Percentiles rank a stretch among this genome's conserved stretches.
These are phyloP conservation scores for Pseudotriccus pelzelni DNA, from an alignment of 2,797 vertebrate genomes.

Conservation along the genomic window DNA sequence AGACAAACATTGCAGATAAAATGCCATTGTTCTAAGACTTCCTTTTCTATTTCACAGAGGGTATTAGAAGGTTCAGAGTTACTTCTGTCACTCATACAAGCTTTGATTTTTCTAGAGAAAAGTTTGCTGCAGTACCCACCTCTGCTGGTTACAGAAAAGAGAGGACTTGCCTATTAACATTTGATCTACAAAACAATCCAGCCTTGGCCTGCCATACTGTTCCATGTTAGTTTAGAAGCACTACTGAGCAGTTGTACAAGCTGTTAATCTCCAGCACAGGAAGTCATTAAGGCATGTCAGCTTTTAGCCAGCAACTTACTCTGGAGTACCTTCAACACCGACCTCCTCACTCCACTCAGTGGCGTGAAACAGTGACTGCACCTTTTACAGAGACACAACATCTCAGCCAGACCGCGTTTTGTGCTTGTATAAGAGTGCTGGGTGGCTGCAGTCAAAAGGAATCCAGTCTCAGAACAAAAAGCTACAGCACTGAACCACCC, in stretches of 20 bases:
- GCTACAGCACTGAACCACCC: background rate
- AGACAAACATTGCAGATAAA: slow-evolving; percentile 61
- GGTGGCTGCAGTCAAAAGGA: background rate
- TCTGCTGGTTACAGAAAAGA: background rate
- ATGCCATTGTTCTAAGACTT: slow-evolving; percentile 45
- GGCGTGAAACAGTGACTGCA: background rate
- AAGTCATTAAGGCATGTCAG: slow-evolving; percentile 69
- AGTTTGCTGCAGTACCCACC: slow-evolving; percentile 22
- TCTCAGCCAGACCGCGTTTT: background rate
- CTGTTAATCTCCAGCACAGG: background rate
- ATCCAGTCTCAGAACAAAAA: background rate
- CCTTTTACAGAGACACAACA: background rate
- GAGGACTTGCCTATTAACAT: background rate
- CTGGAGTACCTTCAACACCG: background rate
- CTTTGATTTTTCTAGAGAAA: background rate
- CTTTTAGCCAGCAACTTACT: slow-evolving; percentile 6
- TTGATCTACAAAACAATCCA: background rate
- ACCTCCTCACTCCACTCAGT: background rate
- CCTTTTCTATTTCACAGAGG: slow-evolving; percentile 47
- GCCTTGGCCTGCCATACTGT: background rate
- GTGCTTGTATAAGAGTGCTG: background rate
- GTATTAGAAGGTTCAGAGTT: slow-evolving; percentile 10
- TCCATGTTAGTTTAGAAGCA: background rate
- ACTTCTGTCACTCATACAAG: background rate
- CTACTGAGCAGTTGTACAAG: background rate